These are phyloP conservation scores for Palythoa grandiflora DNA, from an alignment of 92 coral and sea anemone genomes.

Conservation along the genomic window DNA sequence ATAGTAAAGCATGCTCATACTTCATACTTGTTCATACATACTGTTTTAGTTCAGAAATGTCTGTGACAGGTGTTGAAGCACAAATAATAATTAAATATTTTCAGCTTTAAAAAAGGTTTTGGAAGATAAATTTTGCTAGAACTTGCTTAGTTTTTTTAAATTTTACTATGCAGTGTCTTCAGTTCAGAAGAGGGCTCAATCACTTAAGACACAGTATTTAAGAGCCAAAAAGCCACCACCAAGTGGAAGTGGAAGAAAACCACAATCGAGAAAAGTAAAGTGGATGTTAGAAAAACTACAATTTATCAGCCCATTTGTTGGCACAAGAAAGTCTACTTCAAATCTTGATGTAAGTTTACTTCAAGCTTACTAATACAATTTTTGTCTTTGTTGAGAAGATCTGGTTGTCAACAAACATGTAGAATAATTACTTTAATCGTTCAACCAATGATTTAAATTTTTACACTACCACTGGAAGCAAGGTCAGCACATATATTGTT, in stretches of 20 bases:
- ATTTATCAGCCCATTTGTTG: slow-evolving; percentile 11
- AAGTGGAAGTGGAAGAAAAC: slow-evolving; percentile 14
- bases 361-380: slow-evolving; percentile 12
- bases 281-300: slow-evolving; percentile 25
- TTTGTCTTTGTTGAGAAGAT: slow-evolving; percentile 18
- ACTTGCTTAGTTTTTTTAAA: background rate
- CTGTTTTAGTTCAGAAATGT: slow-evolving; percentile 11
- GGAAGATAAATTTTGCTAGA: slow-evolving; percentile 7
- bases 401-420: slow-evolving; percentile 20
- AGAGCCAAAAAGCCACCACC: slow-evolving; percentile 29
- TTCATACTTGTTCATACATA: slow-evolving; percentile 11
- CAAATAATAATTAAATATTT: slow-evolving; percentile 18
- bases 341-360: slow-evolving; percentile 29
- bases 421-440: slow-evolving; percentile 12
- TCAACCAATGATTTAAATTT: slow-evolving; percentile 3
- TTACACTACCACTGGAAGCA: slow-evolving; percentile 17
- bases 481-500: slow-evolving; percentile 17
- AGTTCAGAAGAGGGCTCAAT: slow-evolving; percentile 6
- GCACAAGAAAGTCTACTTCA: background rate
- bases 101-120: slow-evolving; percentile 18
- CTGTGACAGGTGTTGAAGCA: slow-evolving; percentile 25
- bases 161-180: background rate
- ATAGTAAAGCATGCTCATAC: slow-evolving; percentile 22
- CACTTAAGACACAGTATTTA: slow-evolving; percentile 5
- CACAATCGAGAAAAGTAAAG: background rate